A percentile compares a stretch with the other conserved stretches of the same genome.
phyloP scores from a whole-genome alignment of 2,797 vertebrate genomes.

The Neosilurus mollespiculum region DNA sequence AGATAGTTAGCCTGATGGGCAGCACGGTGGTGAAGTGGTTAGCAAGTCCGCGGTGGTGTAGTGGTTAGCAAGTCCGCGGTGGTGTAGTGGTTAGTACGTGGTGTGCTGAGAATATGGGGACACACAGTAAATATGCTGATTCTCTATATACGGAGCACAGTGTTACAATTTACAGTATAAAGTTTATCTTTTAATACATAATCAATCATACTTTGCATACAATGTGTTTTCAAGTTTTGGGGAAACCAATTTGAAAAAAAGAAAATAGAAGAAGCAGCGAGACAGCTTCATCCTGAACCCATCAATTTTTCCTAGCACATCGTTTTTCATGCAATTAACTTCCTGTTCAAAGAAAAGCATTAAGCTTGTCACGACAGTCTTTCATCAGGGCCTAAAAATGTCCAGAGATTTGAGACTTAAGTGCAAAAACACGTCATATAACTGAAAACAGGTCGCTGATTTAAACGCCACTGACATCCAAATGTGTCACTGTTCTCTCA shows the following conservation, averaged over 20 bases:
- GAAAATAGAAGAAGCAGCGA: no score
- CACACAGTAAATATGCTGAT: no score
- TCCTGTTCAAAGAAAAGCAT: constrained; percentile 51
- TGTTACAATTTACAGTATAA: background rate
- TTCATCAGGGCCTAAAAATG: constrained; percentile 67
- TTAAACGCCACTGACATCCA: constrained; percentile 75
- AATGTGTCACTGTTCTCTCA: constrained; percentile 79
- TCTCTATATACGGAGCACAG: background rate
- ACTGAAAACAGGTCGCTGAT: constrained; percentile 66
- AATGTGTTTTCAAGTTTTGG: background rate
- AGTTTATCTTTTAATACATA: background rate
- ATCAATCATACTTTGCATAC: constrained; percentile 8
- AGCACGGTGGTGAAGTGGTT: no score
- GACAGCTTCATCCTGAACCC: constrained; percentile 5
- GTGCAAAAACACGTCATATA: constrained; percentile 69
- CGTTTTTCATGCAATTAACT: constrained; percentile 29
- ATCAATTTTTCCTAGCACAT: constrained; percentile 8
- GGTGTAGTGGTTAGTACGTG: no score
- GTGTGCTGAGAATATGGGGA: background rate
- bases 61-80: no score
- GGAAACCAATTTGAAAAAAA: background rate
- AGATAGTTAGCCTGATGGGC: no score
- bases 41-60: no score
- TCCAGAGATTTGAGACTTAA: constrained; percentile 65
- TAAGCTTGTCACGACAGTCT: constrained; percentile 71